Percentiles rank a stretch among this genome's conserved stretches.
Conservation (phyloP, 2,797 vertebrate species). For the Rhincodon typus region DNA sequence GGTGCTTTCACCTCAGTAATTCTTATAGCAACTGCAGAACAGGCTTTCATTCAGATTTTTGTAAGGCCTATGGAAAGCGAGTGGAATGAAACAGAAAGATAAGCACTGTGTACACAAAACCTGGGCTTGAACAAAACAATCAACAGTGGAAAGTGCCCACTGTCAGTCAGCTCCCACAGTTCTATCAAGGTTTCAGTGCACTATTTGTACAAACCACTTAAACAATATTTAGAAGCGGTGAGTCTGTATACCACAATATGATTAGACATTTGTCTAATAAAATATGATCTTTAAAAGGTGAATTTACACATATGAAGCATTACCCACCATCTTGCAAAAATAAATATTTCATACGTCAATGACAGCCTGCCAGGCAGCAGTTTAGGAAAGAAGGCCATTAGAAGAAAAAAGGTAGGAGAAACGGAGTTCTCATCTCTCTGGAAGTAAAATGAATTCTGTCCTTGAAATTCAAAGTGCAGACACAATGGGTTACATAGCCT, state of each 20-base stretch:
- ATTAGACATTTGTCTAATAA: too few relatives aligned
- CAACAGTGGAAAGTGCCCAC: neutral
- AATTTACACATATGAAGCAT: neutral
- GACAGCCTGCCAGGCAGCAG: neutral
- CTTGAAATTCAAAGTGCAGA: neutral
- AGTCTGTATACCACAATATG: neutral
- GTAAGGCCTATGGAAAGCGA: neutral
- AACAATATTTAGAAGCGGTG: neutral
- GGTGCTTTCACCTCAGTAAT: neutral
- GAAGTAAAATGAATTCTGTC: neutral
- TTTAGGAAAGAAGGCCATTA: neutral
- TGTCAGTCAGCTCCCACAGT: neutral
- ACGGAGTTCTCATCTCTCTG: neutral
- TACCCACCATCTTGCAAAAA: neutral
- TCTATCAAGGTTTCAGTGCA: neutral
- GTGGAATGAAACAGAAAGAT: neutral
- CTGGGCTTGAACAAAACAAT: neutral
- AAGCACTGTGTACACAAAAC: neutral
- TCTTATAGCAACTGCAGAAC: neutral
- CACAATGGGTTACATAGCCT: too few relatives aligned
- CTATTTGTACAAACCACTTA: conserved; percentile 3
- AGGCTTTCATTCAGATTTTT: neutral
- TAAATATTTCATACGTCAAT: neutral
- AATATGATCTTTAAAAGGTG: neutral
- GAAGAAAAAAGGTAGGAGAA: neutral